phyloP scores from a whole-genome alignment of 30 jellyfish, hydroid and myxozoan genomes.

The Morbakka virulenta region DNA sequence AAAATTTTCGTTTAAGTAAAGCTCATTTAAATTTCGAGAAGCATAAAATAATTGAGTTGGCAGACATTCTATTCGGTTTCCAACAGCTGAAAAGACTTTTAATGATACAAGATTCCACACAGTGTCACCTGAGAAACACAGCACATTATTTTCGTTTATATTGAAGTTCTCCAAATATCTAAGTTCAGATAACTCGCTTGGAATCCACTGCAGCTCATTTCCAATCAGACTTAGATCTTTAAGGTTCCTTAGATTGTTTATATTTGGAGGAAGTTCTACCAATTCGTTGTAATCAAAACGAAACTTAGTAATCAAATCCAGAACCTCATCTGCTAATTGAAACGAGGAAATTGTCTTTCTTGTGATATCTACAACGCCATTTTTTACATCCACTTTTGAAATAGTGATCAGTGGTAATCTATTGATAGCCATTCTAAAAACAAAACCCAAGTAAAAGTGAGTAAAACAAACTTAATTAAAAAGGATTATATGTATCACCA shows the following conservation, averaged over 20 bases:
- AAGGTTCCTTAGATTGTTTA: conserved; percentile 13
- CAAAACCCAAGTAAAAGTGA: too few relatives aligned
- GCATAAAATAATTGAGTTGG: conserved; percentile 20
- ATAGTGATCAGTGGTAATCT: too few relatives aligned
- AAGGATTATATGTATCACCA: too few relatives aligned
- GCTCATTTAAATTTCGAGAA: conserved; percentile 25
- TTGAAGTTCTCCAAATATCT: conserved; percentile 27
- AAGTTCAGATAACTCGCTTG: conserved; percentile 39
- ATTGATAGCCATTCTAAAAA: too few relatives aligned
- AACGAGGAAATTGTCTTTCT: too few relatives aligned
- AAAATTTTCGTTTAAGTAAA: conserved; percentile 70
- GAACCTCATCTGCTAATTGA: too few relatives aligned
- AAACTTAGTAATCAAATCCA: too few relatives aligned
- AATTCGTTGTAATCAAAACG: conserved; percentile 77
- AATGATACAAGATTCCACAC: conserved; percentile 25
- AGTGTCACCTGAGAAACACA: conserved; percentile 16
- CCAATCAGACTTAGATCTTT: conserved; percentile 57
- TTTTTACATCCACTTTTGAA: too few relatives aligned
- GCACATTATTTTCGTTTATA: conserved; percentile 57
- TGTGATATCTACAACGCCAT: too few relatives aligned
- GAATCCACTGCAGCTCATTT: conserved; percentile 45
- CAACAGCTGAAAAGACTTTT: conserved; percentile 50
- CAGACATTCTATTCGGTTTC: conserved; percentile 34
- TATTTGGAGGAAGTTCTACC: conserved; percentile 42
- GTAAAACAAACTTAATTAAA: too few relatives aligned